Base-by-base conservation (phyloP, 2,113 vertebrate species). In the Leucopsar rothschildi region DNA sequence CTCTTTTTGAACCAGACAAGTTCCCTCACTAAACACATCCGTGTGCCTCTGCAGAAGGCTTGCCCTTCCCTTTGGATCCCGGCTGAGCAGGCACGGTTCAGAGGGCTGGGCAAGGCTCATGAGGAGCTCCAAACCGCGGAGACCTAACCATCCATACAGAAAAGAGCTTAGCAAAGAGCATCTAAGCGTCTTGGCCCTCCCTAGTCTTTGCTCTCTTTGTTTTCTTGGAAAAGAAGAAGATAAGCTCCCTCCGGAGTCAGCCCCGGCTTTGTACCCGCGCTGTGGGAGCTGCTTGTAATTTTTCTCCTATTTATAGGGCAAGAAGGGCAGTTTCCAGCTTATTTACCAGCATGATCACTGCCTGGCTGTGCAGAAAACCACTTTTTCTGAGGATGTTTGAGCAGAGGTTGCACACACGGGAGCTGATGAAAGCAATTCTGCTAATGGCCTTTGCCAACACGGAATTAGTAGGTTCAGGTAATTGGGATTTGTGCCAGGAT, bases 31-130 rank as follows among this genome's bases (percentile, higher is more conserved):
- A 4, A 7, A 53, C 60, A 15, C 70, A 76, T 19, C 25, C 8
- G 0, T 2, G 21, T 22, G 28, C 6, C 28, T 25, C 0, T 0
- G 25, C n/a, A 21, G 24, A 15, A 25, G 2, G 3, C 28, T 39
- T 39, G 39, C 39, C 39, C 39, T 82, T 45, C 39, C 22, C 1
- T 33, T 61, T 8, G 52, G 50, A 37, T 50, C 52, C 45, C 4
- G 17, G 24, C 25, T 0, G 19, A 65, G 71, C 40, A 29, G 55
- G 6, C 49, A 19, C 0, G 0, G 49, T 39, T 56, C 90, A 63
- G 49, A 69, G 78, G 50, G 47, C 11, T 77, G 33, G 47, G n/a
- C 1, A 27, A 22, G 3, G 1, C 5, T 75, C 83, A 88, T 71
- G 49, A 55, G 57, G 49, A 92, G 35, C 57, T 76, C 15, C 44